Evolutionary conservation across 2,113 vertebrate species (phyloP).

Genomic region (Rhinolophus ferrumequinum): DNA sequence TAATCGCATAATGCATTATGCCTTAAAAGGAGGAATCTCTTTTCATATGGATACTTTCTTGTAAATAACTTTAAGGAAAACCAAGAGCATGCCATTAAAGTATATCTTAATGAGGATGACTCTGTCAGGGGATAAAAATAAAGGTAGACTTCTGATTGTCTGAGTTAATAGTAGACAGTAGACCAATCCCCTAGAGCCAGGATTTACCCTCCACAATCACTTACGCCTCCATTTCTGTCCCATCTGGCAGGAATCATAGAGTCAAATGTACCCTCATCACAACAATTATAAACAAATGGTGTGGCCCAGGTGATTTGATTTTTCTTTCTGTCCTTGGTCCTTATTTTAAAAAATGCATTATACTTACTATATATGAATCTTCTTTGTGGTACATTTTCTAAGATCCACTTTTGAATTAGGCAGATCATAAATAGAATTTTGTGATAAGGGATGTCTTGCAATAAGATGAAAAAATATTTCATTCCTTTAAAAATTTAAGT

Average conservation of each 20-base stretch:
- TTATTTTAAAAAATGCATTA: neutral
- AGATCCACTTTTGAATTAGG: neutral
- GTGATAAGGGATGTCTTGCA: neutral
- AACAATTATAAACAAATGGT: neutral
- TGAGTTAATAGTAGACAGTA: neutral
- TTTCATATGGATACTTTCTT: neutral
- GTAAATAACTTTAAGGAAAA: neutral
- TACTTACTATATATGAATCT: neutral
- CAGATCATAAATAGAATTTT: neutral
- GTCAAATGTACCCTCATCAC: neutral
- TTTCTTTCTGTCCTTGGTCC: neutral
- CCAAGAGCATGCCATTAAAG: neutral
- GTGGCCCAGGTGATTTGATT: neutral
- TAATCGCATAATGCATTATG: neutral
- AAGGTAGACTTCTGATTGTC: neutral
- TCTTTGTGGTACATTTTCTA: neutral
- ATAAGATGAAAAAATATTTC: neutral
- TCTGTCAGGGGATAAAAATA: neutral
- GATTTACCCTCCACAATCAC: neutral
- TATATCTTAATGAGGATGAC: neutral
- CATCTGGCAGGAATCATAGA: neutral
- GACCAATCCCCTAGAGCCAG: neutral
- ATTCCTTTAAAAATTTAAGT: constrained; percentile 9
- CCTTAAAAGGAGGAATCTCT: neutral
- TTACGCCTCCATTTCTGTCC: neutral